Conservation (phyloP, 2,113 vertebrate genomes). For the Chitala chitala region DNA sequence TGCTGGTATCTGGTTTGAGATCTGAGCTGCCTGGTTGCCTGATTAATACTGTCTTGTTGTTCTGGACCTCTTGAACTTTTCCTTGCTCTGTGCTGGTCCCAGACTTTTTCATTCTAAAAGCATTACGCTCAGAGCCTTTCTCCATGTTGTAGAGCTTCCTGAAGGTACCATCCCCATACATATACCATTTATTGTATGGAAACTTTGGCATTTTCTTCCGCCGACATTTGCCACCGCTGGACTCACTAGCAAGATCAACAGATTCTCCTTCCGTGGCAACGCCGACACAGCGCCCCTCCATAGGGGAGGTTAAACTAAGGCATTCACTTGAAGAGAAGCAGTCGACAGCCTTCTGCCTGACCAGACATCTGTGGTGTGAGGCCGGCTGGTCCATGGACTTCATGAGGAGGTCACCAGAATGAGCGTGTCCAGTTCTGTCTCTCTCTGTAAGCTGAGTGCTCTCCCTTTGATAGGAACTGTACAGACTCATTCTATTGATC, state of each 20-base stretch:
- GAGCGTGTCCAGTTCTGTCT: slow-evolving; percentile 49
- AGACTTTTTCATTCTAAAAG: slow-evolving; percentile 43
- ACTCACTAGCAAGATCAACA: slow-evolving; percentile 44
- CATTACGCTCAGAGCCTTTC: slow-evolving; percentile 51
- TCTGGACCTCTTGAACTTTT: slow-evolving; percentile 41
- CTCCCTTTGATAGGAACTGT: slow-evolving; percentile 39
- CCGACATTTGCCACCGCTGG: slow-evolving; percentile 56
- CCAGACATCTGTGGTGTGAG: slow-evolving; percentile 75
- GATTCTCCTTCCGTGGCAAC: slow-evolving; percentile 47
- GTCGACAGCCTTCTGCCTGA: slow-evolving; percentile 85
- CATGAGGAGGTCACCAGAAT: slow-evolving; percentile 48
- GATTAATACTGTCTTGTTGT: neutral
- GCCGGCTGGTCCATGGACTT: slow-evolving; percentile 62
- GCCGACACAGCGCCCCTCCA: slow-evolving; percentile 53
- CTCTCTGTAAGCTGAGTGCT: slow-evolving; percentile 36
- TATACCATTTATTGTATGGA: slow-evolving; percentile 91
- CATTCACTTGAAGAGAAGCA: slow-evolving; percentile 60
- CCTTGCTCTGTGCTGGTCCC: slow-evolving; percentile 36
- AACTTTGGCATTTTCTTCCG: slow-evolving; percentile 77
- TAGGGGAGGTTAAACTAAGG: slow-evolving; percentile 36
- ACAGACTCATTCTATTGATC: slow-evolving; percentile 40
- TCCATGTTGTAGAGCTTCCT: slow-evolving; percentile 77
- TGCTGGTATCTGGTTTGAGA: slow-evolving; percentile 6
- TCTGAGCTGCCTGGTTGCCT: slow-evolving; percentile 29
- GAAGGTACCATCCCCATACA: slow-evolving; percentile 86